Evolutionary conservation across 1,140 invertebrate genomes (phyloP), one percentile per base, ranked within the genome.

Genomic region (Drosophila santomea): DNA sequence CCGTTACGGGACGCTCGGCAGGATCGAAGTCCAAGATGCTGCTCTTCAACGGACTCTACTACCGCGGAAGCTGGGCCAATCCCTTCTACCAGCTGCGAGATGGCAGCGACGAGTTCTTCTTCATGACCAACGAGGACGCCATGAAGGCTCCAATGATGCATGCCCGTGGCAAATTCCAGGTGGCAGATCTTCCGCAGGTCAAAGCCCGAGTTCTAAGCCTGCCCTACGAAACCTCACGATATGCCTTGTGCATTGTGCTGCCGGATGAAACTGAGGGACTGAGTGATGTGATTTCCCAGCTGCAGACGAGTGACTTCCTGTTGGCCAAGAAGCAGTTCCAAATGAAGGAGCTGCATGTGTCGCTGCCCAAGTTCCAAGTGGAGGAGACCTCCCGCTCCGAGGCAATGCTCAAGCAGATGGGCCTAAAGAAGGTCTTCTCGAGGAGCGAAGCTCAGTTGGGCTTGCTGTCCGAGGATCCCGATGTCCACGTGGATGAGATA

Each of bases 41-140:
- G 45, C 92, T 95, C 10, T 95, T 95, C 92, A 95, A 95, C 73
- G 95, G 94, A 0, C 93, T 95, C 52, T 95, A 95, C 83, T 95
- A 94, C 92, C 93, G 93, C 8, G 94, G 94, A 3, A 82, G 75
- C 23, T 92, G 91, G 91, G 74, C 80, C 0, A 75, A 72, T 14
- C 78, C 83, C 1, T 92, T 92, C 68, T 75, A 75, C 39, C 83
- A 91, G 60, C 35, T 89, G 51, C 54, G 80, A 1, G 77, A 83
- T n/a, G 92, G 93, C 25, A 89, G 88, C 23, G 90, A 93, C 2
- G 93, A 94, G 54, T 88, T 93, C 20, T 95, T 95, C 91, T 94
- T 94, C 72, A 93, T 93, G 80, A 94, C 94, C 12, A 92, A 92
- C 47, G 93, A 93, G 3, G 94, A 94, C 60, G 94, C 94, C 62